Evolutionary conservation across 2,113 vertebrate species (phyloP).

Genomic region (Cromileptes altivelis): DNA sequence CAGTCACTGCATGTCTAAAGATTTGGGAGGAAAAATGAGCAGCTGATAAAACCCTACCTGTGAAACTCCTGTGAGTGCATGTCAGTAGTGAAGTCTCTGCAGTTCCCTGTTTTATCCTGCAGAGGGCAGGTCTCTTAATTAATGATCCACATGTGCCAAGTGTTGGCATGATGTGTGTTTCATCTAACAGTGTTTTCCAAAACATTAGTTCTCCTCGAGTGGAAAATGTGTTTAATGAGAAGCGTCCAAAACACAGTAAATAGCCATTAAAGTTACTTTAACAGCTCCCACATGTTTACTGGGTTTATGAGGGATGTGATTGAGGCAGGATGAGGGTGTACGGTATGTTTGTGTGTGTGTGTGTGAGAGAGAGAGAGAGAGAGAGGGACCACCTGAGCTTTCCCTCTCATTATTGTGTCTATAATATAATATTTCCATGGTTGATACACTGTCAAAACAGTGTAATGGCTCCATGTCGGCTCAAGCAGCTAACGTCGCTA

Average conservation of each 20-base stretch:
- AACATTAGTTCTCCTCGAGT: conserved; percentile 83
- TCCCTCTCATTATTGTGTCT: conserved; percentile 42
- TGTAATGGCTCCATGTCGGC: conserved; percentile 19
- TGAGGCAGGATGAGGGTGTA: conserved; percentile 67
- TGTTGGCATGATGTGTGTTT: conserved; percentile 76
- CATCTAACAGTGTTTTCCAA: conserved; percentile 82
- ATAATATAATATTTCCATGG: conserved; percentile 48
- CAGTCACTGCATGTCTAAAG: background rate
- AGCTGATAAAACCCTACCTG: background rate
- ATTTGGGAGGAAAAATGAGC: background rate
- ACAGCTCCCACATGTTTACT: conserved; percentile 85
- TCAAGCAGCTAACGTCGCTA: conserved; percentile 39
- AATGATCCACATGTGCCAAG: conserved; percentile 74
- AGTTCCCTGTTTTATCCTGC: conserved; percentile 34
- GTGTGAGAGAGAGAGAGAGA: conserved; percentile 15
- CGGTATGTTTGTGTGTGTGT: conserved; percentile 43
- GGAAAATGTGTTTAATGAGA: conserved; percentile 87
- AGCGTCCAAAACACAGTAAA: conserved; percentile 85
- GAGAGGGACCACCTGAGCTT: conserved; percentile 53
- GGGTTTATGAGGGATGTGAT: conserved; percentile 81
- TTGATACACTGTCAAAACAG: conserved; percentile 50
- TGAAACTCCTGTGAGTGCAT: background rate
- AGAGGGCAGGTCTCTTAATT: conserved; percentile 66
- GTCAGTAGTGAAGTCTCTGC: conserved; percentile 31
- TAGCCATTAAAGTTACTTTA: conserved; percentile 84